A percentile compares a stretch with the other conserved stretches of the same genome.
Conservation (phyloP, 2,888 invertebrate species). For the Ennomos erosarius region DNA sequence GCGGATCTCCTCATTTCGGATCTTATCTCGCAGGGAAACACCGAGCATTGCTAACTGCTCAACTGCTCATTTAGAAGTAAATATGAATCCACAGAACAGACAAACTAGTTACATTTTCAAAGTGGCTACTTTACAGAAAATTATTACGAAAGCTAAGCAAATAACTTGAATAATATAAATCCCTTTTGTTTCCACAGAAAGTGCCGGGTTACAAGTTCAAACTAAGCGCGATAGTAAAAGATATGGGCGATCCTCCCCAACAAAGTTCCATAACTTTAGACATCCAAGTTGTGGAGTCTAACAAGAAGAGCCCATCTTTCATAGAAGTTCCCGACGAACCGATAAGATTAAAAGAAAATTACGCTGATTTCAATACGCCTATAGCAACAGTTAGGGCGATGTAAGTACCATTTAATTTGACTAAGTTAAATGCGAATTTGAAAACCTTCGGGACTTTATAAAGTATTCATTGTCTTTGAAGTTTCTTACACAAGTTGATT, state of each 20-base stretch:
- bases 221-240: slow-evolving; percentile 91
- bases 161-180: slow-evolving; percentile 32
- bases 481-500: slow-evolving; percentile 33
- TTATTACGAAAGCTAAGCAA: slow-evolving; percentile 32
- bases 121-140: slow-evolving; percentile 25
- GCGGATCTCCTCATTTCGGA: no score
- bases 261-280: slow-evolving; percentile 91
- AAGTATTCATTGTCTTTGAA: slow-evolving; percentile 39
- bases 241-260: slow-evolving; percentile 88
- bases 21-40: no score
- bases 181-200: slow-evolving; percentile 77
- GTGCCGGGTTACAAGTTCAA: slow-evolving; percentile 87
- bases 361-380: slow-evolving; percentile 88
- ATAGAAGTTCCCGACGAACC: slow-evolving; percentile 85
- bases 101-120: slow-evolving; percentile 10
- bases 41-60: no score
- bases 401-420: slow-evolving; percentile 77
- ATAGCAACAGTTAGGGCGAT: slow-evolving; percentile 89
- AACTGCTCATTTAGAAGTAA: background rate
- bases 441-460: slow-evolving; percentile 35
- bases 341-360: slow-evolving; percentile 90
- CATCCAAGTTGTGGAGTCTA: slow-evolving; percentile 94
- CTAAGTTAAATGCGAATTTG: slow-evolving; percentile 42
- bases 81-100: background rate
- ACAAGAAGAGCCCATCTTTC: slow-evolving; percentile 93